Percentiles rank a stretch among this genome's conserved stretches.
Conservation (phyloP, 2,888 invertebrate genomes). For the Tenthredo notha region DNA sequence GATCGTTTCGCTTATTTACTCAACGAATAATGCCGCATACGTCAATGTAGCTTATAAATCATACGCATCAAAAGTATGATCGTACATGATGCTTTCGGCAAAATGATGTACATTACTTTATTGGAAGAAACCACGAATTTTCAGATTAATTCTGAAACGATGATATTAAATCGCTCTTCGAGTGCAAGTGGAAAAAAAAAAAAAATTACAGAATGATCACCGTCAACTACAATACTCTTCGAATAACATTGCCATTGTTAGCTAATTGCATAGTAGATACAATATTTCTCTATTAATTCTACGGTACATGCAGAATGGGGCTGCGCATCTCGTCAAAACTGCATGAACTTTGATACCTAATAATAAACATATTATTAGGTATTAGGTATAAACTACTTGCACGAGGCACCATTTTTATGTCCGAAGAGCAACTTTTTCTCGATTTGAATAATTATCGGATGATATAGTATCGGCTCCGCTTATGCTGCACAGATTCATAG, state of each 20-base stretch:
- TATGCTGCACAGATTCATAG: not conserved
- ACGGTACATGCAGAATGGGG: not conserved
- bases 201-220: not conserved
- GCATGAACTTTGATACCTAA: not conserved
- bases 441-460: too few species aligned
- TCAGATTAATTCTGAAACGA: not conserved
- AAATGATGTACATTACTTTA: not conserved
- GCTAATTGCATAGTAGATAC: not conserved
- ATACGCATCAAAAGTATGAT: not conserved
- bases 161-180: not conserved
- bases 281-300: not conserved
- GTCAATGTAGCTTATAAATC: not conserved
- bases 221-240: not conserved
- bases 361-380: not conserved
- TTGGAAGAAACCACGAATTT: not conserved
- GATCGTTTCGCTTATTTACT: not conserved
- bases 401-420: too few species aligned
- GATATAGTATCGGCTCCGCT: not conserved
- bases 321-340: not conserved
- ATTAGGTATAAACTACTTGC: too few species aligned
- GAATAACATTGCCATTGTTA: not conserved
- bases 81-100: not conserved
- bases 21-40: not conserved
- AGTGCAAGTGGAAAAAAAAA: too few species aligned
- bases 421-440: too few species aligned